These are phyloP conservation scores for Nemotelus nigrinus DNA, from an alignment of 2,888 invertebrate genomes.

Conservation along the genomic window DNA sequence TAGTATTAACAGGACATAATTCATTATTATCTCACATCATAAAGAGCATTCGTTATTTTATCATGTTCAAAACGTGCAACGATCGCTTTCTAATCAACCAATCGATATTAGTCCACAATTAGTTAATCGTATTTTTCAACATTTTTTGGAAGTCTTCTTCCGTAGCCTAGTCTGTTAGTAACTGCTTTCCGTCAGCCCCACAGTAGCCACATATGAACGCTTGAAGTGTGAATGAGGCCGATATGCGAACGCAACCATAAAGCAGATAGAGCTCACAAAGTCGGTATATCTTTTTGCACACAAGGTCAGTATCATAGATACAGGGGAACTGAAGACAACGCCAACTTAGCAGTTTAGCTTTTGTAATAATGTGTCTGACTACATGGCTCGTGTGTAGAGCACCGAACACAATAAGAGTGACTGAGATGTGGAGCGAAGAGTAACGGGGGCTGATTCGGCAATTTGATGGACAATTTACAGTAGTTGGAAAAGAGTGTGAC, in stretches of 20 bases:
- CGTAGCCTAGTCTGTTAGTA: no score
- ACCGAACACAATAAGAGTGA: not conserved
- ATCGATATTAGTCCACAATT: constrained; percentile 17
- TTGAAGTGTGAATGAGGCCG: no score
- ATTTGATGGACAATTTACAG: constrained; percentile 34
- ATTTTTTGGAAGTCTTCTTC: constrained; percentile 7
- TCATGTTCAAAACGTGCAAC: not conserved
- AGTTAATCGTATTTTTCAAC: constrained; percentile 27
- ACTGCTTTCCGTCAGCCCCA: no score
- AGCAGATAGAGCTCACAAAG: constrained; percentile 17
- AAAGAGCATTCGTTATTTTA: no score
- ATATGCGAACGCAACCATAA: not conserved
- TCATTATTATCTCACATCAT: no score
- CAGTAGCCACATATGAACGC: no score
- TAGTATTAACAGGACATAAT: no score
- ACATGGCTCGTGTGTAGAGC: no score
- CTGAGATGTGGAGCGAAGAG: not conserved
- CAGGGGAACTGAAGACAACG: constrained; percentile 16
- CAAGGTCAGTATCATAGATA: constrained; percentile 37
- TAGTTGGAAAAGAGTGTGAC: constrained; percentile 31
- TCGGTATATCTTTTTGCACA: constrained; percentile 25
- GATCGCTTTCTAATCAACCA: constrained; percentile 12
- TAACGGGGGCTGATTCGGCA: constrained; percentile 1
- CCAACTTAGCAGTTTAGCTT: constrained; percentile 3
- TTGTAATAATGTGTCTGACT: not conserved